Conservation (phyloP, 1,140 invertebrate species). For the Ridgeia piscesae region DNA sequence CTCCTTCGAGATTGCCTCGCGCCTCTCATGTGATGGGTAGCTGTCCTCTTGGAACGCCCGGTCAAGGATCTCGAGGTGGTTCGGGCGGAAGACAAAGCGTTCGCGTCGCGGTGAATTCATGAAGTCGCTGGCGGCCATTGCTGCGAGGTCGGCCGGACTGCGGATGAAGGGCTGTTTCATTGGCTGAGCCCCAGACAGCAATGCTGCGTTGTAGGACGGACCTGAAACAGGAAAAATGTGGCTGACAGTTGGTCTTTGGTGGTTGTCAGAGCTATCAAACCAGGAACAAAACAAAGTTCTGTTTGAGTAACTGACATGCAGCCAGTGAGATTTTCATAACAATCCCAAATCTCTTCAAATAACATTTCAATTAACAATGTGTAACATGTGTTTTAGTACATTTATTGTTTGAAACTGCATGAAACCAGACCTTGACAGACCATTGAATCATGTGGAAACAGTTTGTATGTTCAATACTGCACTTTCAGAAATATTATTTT, state of each 20-base stretch:
- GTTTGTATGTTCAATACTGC: too few species aligned
- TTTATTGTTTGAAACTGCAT: too few species aligned
- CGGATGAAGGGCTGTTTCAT: conserved; percentile 9
- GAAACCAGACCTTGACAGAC: too few species aligned
- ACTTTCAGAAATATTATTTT: too few species aligned
- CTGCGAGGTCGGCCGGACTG: neutral
- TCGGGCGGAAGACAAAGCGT: conserved; percentile 56
- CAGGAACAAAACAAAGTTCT: too few species aligned
- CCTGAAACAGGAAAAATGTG: neutral
- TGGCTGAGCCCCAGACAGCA: neutral
- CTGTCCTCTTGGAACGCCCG: conserved; percentile 52
- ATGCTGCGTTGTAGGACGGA: conserved; percentile 11
- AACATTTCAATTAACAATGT: too few species aligned
- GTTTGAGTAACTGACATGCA: too few species aligned
- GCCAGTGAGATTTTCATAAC: too few species aligned
- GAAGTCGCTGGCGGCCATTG: neutral
- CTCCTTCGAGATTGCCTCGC: conserved; percentile 53
- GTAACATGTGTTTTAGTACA: too few species aligned
- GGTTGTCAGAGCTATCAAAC: too few species aligned
- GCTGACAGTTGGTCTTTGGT: neutral
- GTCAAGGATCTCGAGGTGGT: conserved; percentile 56
- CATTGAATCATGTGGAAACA: too few species aligned
- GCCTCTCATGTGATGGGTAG: conserved; percentile 54
- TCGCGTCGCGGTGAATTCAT: conserved; percentile 43
- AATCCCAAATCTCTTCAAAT: too few species aligned